Evolutionary conservation across 1,140 invertebrate species (phyloP).

Genomic region (Panulirus ornatus): DNA sequence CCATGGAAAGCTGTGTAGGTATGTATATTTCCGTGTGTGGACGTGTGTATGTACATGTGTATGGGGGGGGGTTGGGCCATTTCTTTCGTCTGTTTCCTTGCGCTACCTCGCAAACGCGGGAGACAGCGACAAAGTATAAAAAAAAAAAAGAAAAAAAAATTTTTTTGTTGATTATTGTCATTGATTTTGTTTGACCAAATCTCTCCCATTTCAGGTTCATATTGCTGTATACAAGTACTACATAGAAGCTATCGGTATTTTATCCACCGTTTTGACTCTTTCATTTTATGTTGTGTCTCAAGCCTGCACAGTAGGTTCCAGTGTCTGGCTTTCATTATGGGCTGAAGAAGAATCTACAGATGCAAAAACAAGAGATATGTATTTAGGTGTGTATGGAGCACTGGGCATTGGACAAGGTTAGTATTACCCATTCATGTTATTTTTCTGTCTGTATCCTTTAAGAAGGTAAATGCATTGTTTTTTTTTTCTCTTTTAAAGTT

Average conservation of each 20-base stretch:
- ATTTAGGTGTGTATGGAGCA: conserved; percentile 92
- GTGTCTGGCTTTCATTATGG: conserved; percentile 95
- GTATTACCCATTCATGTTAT: no score
- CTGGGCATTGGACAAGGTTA: conserved; percentile 92
- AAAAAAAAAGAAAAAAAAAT: background rate
- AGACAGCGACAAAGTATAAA: no score
- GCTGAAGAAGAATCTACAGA: conserved; percentile 81
- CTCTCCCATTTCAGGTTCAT: conserved; percentile 36
- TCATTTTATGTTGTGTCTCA: conserved; percentile 51
- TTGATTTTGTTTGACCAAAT: background rate
- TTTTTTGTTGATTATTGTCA: background rate
- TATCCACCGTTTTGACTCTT: background rate
- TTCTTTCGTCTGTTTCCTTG: no score
- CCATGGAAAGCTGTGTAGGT: no score
- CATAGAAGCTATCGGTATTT: conserved; percentile 42
- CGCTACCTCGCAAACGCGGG: no score
- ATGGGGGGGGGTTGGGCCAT: no score
- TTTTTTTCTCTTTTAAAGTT: background rate
- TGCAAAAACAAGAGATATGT: conserved; percentile 83
- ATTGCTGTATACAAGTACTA: conserved; percentile 61
- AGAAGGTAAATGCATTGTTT: background rate
- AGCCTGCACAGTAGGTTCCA: conserved; percentile 91
- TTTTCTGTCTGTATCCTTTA: no score
- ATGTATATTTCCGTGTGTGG: no score
- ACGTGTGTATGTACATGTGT: no score